Conservation (phyloP, 30 jellyfish, hydroid and myxozoan species). For the Aurelia coerulea region DNA sequence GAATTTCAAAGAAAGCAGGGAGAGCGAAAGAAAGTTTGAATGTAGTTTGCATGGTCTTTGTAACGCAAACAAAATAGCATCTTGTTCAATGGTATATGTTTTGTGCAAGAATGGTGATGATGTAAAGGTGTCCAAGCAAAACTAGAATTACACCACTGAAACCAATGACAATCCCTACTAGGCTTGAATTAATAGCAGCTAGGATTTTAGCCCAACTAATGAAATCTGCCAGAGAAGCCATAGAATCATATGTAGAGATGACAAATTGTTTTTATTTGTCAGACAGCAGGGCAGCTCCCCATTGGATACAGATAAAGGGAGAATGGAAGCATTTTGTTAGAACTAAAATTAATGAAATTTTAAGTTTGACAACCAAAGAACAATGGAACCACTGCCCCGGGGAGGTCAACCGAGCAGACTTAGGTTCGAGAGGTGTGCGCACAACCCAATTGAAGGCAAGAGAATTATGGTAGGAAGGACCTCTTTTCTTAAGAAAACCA, state of each 20-base stretch:
- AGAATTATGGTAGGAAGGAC: slow-evolving; percentile 32
- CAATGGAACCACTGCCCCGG: slow-evolving; percentile 58
- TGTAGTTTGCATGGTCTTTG: slow-evolving; percentile 46
- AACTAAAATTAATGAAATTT: slow-evolving; percentile 54
- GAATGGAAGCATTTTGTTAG: slow-evolving; percentile 49
- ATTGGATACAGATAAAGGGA: slow-evolving; percentile 42
- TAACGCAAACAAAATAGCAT: slow-evolving; percentile 13
- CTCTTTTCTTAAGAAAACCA: background rate
- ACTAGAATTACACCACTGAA: slow-evolving; percentile 62
- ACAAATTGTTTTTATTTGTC: slow-evolving; percentile 16
- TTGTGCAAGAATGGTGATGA: slow-evolving; percentile 4
- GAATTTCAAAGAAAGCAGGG: background rate
- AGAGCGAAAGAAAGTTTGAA: background rate
- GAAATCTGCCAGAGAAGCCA: slow-evolving; percentile 32
- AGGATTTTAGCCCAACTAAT: slow-evolving; percentile 24
- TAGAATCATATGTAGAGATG: background rate
- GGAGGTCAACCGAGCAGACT: slow-evolving; percentile 62
- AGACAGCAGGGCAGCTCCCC: slow-evolving; percentile 63
- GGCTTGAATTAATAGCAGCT: slow-evolving; percentile 58
- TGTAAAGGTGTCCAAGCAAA: slow-evolving; percentile 40
- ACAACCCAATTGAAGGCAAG: slow-evolving; percentile 12
- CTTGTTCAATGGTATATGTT: slow-evolving; percentile 35
- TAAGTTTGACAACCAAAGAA: slow-evolving; percentile 29
- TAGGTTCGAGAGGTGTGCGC: slow-evolving; percentile 26
- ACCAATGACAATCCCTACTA: slow-evolving; percentile 31